A percentile compares a stretch with the other conserved stretches of the same genome.
Conservation (phyloP, 2,797 vertebrate species). For the Micrastur ruficollis region DNA sequence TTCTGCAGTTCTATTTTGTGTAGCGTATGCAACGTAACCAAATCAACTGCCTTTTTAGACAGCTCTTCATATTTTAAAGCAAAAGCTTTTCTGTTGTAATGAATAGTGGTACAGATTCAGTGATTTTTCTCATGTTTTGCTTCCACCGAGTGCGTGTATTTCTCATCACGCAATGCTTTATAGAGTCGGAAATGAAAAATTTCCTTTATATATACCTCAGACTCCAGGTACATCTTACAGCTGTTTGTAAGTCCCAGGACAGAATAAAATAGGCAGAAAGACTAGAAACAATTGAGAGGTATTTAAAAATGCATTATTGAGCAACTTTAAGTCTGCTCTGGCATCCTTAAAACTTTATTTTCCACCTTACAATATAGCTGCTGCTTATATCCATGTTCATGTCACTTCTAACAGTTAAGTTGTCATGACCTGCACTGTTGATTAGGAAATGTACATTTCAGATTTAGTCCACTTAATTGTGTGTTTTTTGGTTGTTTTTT, state of each 20-base stretch:
- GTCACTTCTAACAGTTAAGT: neutral
- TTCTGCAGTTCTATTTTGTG: neutral
- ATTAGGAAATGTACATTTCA: neutral
- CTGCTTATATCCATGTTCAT: neutral
- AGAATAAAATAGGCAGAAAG: neutral
- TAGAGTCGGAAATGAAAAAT: neutral
- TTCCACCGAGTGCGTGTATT: rapidly evolving
- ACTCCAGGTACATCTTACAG: neutral
- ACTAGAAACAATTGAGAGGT: neutral
- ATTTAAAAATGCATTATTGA: neutral
- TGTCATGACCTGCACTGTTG: neutral
- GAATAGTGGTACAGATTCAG: neutral
- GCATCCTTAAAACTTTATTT: neutral
- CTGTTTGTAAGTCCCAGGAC: neutral
- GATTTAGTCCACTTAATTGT: neutral
- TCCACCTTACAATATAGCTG: neutral
- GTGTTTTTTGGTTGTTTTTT: no score
- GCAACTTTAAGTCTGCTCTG: neutral
- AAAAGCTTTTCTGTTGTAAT: neutral
- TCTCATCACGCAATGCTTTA: neutral
- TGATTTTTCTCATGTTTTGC: neutral
- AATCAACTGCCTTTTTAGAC: neutral
- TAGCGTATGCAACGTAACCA: rapidly evolving
- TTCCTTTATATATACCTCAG: neutral
- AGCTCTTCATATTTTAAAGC: neutral